Conservation (phyloP, 2,888 invertebrate genomes). For the Pachliopta kotzebuea region DNA sequence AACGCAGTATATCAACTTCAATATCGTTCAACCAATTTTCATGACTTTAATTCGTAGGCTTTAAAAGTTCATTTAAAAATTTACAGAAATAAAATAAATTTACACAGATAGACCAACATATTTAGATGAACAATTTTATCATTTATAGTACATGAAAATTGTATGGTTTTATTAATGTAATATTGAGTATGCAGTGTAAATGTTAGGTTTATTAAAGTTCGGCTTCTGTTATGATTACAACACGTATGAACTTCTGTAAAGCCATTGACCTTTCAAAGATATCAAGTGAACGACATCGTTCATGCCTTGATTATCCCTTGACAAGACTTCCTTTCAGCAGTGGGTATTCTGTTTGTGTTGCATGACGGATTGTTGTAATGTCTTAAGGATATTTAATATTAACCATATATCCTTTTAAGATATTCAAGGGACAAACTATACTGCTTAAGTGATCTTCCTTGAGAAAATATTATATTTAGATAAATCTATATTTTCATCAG, state of each 20-base stretch:
- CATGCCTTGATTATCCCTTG: constrained; percentile 68
- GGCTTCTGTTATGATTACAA: constrained; percentile 35
- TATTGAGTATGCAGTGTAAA: no score
- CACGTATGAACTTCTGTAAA: constrained; percentile 57
- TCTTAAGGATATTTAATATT: constrained; percentile 12
- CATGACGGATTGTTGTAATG: constrained; percentile 30
- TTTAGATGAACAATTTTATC: no score
- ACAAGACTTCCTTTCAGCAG: constrained; percentile 64
- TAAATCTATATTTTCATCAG: no score
- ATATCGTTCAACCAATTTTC: no score
- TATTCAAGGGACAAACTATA: background rate
- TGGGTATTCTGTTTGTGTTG: constrained; percentile 32
- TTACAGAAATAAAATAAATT: no score
- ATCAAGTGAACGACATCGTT: constrained; percentile 70
- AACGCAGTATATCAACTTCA: no score
- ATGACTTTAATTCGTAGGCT: no score
- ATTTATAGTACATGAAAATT: no score
- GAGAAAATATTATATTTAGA: background rate
- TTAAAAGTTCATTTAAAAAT: no score
- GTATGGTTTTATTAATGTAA: no score
- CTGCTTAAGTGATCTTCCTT: background rate
- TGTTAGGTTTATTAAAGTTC: constrained; percentile 24
- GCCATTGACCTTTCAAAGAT: constrained; percentile 62
- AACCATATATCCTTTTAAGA: constrained; percentile 19
- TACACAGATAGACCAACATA: no score